Base-by-base conservation (phyloP, 1,140 invertebrate species). In the Hetaerina americana region DNA sequence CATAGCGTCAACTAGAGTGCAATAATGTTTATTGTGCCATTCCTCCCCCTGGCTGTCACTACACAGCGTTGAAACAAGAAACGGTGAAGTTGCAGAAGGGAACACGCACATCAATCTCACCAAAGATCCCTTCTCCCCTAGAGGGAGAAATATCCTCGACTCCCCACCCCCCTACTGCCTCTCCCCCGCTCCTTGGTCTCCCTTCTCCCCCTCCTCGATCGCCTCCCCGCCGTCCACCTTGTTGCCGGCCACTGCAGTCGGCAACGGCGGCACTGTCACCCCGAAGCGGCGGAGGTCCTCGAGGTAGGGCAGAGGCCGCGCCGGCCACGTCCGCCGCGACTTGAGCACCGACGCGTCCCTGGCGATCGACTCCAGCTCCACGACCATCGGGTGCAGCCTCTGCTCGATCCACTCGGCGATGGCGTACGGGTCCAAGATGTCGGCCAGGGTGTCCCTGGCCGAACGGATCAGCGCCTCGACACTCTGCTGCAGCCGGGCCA, bases 361-460 rank as follows among this genome's bases (percentile, higher is more conserved):
- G 77, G 82, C 82, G 18, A 89, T 76, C 26, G 80, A 75, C 68
- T 84, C 85, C 66, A 88, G 73, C 77, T 84, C 82, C 10, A 84
- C 78, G 28, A 87, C 81, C 22, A 85, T 75, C 15, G 88, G 87
- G 71, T 80, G 81, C 10, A 88, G 77, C 68, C 85, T 85, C 29
- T 87, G 87, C 78, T 92, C 90, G 26, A 93, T 83, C 87, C 91
- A 93, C 76, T 93, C 91, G 0, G 85, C 79, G 67, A 91, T 84
- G 0, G 90, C 92, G 75, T 86, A 89, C 73, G 87, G 84, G 76
- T 93, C 91, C 75, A 88, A 92, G 72, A 91, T 85, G 66, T 87
- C 87, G 31, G 80, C 80, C 78, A 93, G 83, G 3, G 88, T 82
- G 69, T 88, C 85, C 27, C 86, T 82, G 5, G 90, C 86, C 57